phyloP scores from a whole-genome alignment of 2,888 invertebrate genomes.

The Dioctria rufipes region DNA sequence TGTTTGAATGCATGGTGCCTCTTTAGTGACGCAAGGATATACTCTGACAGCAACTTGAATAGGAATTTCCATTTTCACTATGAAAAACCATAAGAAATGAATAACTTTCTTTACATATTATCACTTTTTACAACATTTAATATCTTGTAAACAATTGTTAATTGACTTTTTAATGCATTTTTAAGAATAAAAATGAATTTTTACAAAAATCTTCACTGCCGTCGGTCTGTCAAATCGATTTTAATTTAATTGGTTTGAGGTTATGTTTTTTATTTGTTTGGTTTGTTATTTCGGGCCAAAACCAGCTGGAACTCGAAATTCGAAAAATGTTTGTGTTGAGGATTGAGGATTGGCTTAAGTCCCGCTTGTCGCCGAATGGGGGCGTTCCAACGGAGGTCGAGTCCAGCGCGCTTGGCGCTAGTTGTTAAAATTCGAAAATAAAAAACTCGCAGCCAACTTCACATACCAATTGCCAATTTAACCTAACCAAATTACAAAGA shows the following conservation, averaged over 20 bases:
- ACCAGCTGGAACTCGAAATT: slow-evolving; percentile 3
- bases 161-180: background rate
- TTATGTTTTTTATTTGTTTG: slow-evolving; percentile 46
- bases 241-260: slow-evolving; percentile 51
- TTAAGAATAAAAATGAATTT: slow-evolving; percentile 52
- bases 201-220: background rate
- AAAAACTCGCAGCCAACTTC: slow-evolving; percentile 3
- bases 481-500: too few species aligned
- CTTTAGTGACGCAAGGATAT: slow-evolving; percentile 74
- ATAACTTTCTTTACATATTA: background rate
- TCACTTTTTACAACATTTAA: background rate
- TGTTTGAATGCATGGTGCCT: slow-evolving; percentile 66
- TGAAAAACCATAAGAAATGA: background rate
- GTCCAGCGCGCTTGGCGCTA: too few species aligned
- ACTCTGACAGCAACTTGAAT: slow-evolving; percentile 82
- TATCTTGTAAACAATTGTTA: slow-evolving; percentile 11
- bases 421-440: background rate
- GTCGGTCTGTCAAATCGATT: slow-evolving; percentile 65
- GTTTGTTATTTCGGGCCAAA: background rate
- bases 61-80: slow-evolving; percentile 77
- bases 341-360: too few species aligned
- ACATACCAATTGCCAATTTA: background rate
- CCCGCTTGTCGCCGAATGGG: too few species aligned
- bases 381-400: too few species aligned
- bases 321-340: background rate